These are phyloP conservation scores for Virgularia gustaviana DNA, from an alignment of 92 coral and sea anemone genomes.

Conservation along the genomic window DNA sequence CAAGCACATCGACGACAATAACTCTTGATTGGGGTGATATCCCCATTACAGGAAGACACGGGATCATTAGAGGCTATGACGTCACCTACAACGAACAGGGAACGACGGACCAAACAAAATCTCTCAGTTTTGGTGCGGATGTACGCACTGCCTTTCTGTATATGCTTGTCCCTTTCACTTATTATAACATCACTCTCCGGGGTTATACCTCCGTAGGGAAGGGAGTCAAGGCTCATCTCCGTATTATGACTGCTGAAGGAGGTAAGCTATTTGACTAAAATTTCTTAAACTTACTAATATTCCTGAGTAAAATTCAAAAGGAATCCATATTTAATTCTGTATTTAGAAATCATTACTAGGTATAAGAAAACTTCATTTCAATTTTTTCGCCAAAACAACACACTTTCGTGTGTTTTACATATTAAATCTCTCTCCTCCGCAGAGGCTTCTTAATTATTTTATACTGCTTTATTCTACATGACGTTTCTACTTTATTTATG, in stretches of 20 bases:
- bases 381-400: too few relatives aligned
- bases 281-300: not conserved
- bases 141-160: not conserved
- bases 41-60: conserved; percentile 23
- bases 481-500: too few relatives aligned
- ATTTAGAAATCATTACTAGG: not conserved
- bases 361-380: not conserved
- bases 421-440: too few relatives aligned
- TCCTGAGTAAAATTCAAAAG: not conserved
- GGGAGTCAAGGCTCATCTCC: conserved; percentile 9
- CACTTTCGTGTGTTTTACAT: not conserved
- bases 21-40: conserved; percentile 56
- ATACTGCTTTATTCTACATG: too few relatives aligned
- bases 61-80: conserved; percentile 52
- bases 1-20: conserved; percentile 41
- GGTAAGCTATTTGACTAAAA: not conserved
- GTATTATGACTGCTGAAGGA: conserved; percentile 22
- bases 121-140: conserved; percentile 11
- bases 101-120: not conserved
- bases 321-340: too few relatives aligned
- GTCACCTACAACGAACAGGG: conserved; percentile 38
- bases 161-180: conserved; percentile 2
- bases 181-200: not conserved
- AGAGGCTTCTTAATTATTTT: too few relatives aligned
- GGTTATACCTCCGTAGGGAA: conserved; percentile 14